Base-by-base conservation (phyloP, 1,140 invertebrate species). In the Drosophila mojavensis region DNA sequence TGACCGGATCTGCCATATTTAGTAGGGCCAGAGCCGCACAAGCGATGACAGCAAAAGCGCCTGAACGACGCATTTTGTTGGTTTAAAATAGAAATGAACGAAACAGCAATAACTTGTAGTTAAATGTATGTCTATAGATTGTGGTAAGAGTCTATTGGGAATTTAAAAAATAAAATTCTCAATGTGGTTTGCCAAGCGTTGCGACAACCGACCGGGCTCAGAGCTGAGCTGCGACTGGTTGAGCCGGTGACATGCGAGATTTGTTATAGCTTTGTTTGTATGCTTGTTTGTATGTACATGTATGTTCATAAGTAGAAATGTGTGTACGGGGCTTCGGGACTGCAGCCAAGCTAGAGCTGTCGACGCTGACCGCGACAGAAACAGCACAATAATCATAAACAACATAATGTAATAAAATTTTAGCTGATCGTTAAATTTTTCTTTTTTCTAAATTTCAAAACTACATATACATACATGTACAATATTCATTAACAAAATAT, bases 211-310 rank as follows among this genome's bases (percentile, higher is more conserved):
- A 65, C 24, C 61, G 33, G 58, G 64, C 70, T 78, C 80, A 78
- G 74, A 68, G 80, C 50, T 77, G 64, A 81, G 84, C 80, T 66
- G 67, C 71, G 81, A 88, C 84, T 88, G 83, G 80, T 84, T 88
- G 60, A 61, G 17, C 65, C 41, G 48, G 65, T 24, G 51, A 53
- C 20, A 71, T 65, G 66, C 78, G 62, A 58, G 84, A 89, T 83
- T 79, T 71, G 77, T 80, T 84, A 83, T 89, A 89, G n/a, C 20
- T 41, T 26, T 3, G 7, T 39, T 15, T 30, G 5, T 7, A 4
- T 24, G 26, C 50, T 6, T 47, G 43, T n/a, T 6, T 33, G 26
- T 39, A 39, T 39, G 36, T 39, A 39, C 9, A 45, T 45, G 41
- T 9, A 13, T 7, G 43, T 63, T 17, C 4, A 2, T 11, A 5